Evolutionary conservation across 2,797 vertebrate genomes (phyloP), one percentile per base, ranked within the genome.

Genomic region (Channa striata): DNA sequence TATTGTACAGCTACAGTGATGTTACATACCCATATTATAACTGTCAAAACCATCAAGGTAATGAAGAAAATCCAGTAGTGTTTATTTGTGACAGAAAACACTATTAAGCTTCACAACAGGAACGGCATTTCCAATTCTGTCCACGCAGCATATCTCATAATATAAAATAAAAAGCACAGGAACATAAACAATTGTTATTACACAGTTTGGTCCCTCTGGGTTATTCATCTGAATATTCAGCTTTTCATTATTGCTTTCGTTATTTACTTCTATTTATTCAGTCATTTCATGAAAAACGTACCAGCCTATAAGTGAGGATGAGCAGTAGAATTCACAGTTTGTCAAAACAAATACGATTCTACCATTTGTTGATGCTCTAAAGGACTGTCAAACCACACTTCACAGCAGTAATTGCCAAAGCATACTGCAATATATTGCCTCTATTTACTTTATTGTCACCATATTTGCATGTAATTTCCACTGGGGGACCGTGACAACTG

Each of bases 391-490:
- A 72, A 67, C 66, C 23, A 56, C 14, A 42, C 39, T 52, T 60
- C 42, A 53, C 25, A 64, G 44, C 51, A 69, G 63, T 44, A 79
- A 54, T 58, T 61, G 33, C 61, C 64, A 37, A 68, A 48, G 68
- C 21, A 46, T 54, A 76, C 70, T 40, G 39, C 10, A 43, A 16
- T 61, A 49, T 58, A 59, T 23, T 74, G 36, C 66, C 47, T 65
- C 50, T 42, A 57, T 77, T 77, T 56, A 76, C 12, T 78, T 53
- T 51, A 69, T 14, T 60, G 48, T 79, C 44, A 71, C 47, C 33
- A 72, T 61, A 77, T 81, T 82, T 80, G 50, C 44, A 74, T 88
- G 37, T 68, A 58, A 81, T 82, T 85, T 85, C 76, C 73, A 75
- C 62, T 25, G 37, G 48, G 72, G 78, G 39, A 42, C 43, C 2